phyloP scores from a whole-genome alignment of 1,140 invertebrate species.

The Meloidogyne floridensis region DNA sequence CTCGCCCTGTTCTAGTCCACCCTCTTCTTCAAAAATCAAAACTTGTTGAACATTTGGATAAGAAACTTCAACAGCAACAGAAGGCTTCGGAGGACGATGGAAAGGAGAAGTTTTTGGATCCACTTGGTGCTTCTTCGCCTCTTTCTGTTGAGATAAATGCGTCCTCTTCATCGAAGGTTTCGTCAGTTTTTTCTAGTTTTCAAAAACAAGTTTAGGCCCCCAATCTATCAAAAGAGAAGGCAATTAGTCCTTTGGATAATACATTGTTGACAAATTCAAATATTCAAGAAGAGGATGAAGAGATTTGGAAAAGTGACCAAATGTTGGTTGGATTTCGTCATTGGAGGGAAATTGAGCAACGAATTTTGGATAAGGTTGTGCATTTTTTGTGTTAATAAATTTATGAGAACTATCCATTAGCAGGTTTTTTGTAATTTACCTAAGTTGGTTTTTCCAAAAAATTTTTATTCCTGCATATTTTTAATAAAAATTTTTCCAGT shows the following conservation, averaged over 20 bases:
- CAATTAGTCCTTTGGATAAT: conserved; percentile 17
- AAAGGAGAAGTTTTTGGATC: conserved; percentile 26
- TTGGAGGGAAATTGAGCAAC: conserved; percentile 37
- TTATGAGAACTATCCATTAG: no score
- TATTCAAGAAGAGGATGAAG: background rate
- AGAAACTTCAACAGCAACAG: background rate
- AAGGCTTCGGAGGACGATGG: background rate
- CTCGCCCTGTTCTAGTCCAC: no score
- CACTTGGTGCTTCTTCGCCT: conserved; percentile 24
- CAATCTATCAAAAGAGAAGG: background rate
- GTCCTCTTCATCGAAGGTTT: background rate
- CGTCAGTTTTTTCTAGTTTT: background rate
- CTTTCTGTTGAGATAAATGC: background rate
- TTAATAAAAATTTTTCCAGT: background rate
- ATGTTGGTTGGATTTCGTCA: conserved; percentile 45
- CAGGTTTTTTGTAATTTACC: no score
- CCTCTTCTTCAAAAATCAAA: no score
- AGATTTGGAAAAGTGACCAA: conserved; percentile 26
- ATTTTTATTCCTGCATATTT: no score
- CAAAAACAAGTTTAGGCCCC: background rate
- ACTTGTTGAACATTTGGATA: no score
- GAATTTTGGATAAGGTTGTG: conserved; percentile 28
- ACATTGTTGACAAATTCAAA: conserved; percentile 18
- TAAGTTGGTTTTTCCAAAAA: no score
- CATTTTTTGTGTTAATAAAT: background rate